phyloP scores from a whole-genome alignment of 2,113 vertebrate genomes.

The Elephas maximus region DNA sequence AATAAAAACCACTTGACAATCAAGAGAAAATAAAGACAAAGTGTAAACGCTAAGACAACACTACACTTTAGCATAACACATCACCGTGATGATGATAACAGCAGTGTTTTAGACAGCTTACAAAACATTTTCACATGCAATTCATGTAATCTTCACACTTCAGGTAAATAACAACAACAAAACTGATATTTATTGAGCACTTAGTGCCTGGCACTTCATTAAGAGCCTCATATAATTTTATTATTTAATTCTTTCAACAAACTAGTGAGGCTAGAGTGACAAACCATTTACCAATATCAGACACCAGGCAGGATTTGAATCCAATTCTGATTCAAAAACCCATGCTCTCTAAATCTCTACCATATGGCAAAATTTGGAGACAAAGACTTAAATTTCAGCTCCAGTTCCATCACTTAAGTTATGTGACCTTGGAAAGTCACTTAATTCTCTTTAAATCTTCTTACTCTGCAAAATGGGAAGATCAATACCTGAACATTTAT shows the following conservation, averaged over 20 bases:
- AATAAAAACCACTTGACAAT: conserved; percentile 11
- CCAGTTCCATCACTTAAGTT: not conserved
- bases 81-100: not conserved
- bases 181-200: not conserved
- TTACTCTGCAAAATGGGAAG: not conserved
- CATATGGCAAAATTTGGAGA: not conserved
- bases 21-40: not conserved
- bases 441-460: conserved; percentile 43
- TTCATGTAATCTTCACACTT: not conserved
- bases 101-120: not conserved
- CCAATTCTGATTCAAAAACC: not conserved
- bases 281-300: conserved; percentile 3
- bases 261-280: not conserved
- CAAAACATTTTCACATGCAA: not conserved
- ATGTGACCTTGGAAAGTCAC: not conserved
- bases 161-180: conserved; percentile 43
- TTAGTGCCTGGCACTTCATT: not conserved
- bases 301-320: not conserved
- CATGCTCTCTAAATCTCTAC: not conserved
- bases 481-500: not conserved
- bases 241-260: conserved; percentile 24
- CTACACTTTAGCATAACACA: not conserved
- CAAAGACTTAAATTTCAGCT: not conserved
- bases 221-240: conserved; percentile 30
- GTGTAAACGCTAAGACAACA: conserved; percentile 2